Conservation (phyloP, 2,888 invertebrate genomes). For the Acholoe squamosa region DNA sequence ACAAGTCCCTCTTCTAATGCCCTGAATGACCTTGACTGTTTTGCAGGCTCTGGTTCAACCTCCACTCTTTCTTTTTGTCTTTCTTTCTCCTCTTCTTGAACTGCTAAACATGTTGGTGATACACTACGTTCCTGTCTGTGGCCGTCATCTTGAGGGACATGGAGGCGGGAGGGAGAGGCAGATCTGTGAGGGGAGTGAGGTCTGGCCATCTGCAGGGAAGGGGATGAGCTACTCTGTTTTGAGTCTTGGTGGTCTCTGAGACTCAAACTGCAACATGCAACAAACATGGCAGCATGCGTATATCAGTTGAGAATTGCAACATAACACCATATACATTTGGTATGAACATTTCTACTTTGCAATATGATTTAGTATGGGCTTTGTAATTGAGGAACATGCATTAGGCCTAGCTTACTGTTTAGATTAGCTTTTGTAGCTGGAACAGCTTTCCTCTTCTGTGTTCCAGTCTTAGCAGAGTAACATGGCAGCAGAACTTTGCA, state of each 20-base stretch:
- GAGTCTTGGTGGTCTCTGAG: not conserved
- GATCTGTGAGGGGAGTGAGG: not conserved
- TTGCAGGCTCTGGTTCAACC: slow-evolving; percentile 58
- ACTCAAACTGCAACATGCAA: slow-evolving; percentile 4
- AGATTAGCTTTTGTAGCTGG: no score
- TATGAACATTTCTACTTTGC: no score
- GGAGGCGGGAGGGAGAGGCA: not conserved
- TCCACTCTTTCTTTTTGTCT: not conserved
- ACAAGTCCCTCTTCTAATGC: slow-evolving; percentile 72
- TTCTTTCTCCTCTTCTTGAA: slow-evolving; percentile 61
- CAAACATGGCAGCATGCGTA: not conserved
- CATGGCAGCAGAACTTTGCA: no score
- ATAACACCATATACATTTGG: no score
- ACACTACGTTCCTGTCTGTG: slow-evolving; percentile 63
- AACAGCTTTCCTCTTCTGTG: no score
- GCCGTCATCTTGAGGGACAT: not conserved
- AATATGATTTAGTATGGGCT: no score
- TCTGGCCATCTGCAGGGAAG: not conserved
- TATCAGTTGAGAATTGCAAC: not conserved
- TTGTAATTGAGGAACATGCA: no score
- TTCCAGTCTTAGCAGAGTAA: no score
- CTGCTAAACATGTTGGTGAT: slow-evolving; percentile 66
- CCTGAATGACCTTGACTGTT: slow-evolving; percentile 80
- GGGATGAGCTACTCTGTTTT: not conserved
- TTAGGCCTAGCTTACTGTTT: no score